Evolutionary conservation across 2,797 vertebrate species (phyloP).

Genomic region (Nannoperca australis): DNA sequence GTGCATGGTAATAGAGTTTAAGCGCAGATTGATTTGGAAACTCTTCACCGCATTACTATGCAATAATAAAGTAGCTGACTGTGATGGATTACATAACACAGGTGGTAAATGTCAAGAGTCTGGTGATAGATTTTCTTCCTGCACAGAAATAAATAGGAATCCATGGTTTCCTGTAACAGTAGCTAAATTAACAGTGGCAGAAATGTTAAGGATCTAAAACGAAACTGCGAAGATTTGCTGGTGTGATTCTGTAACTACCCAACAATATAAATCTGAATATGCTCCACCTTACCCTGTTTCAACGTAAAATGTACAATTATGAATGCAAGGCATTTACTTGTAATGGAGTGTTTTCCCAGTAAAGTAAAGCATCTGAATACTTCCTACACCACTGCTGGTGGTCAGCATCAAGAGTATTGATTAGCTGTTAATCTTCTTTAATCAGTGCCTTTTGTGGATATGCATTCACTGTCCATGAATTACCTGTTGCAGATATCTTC

Average conservation of each 20-base stretch:
- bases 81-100: neutral
- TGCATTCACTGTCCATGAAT: conserved; percentile 33
- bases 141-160: neutral
- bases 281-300: neutral
- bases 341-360: neutral
- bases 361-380: neutral
- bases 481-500: conserved; percentile 36
- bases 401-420: conserved; percentile 23
- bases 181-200: conserved; percentile 1
- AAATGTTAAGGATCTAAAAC: neutral
- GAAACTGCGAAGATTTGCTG: neutral
- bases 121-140: neutral
- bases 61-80: neutral
- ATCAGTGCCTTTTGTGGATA: conserved; percentile 19
- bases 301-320: neutral
- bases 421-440: conserved; percentile 34
- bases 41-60: neutral
- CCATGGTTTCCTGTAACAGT: neutral
- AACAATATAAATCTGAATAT: neutral
- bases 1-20: neutral
- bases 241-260: neutral
- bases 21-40: neutral
- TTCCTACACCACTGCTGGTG: neutral
- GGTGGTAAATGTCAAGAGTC: neutral
- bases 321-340: neutral